These are phyloP conservation scores for Poeciliopsis presidionis DNA, from an alignment of 2,797 vertebrate genomes.

Conservation along the genomic window DNA sequence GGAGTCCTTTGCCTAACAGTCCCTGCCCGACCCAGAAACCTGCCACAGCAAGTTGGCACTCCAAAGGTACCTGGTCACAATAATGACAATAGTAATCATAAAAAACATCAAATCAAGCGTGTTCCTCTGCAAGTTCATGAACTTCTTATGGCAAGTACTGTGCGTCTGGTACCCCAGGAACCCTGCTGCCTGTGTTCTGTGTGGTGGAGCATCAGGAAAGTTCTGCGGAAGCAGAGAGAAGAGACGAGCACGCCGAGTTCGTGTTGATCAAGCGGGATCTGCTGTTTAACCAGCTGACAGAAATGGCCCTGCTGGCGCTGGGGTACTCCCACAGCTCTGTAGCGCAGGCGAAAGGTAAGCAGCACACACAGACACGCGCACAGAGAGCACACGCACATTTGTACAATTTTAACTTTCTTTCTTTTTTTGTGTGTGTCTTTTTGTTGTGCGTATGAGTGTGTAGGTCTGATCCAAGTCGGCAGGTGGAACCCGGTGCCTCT, in stretches of 20 bases:
- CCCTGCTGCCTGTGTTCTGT: constrained; percentile 96
- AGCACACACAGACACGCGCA: constrained; percentile 3
- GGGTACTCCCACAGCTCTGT: constrained; percentile 97
- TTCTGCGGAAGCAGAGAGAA: constrained; percentile 85
- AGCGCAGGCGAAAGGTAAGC: constrained; percentile 93
- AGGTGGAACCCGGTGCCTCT: constrained; percentile 97
- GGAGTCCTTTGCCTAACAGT: constrained; percentile 89
- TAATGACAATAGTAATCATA: neutral
- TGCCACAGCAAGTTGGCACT: constrained; percentile 84
- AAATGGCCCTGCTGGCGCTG: constrained; percentile 94
- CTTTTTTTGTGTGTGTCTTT: neutral
- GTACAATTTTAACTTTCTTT: neutral
- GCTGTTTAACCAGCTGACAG: constrained; percentile 96
- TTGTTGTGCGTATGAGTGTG: constrained; percentile 19
- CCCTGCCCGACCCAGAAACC: constrained; percentile 88
- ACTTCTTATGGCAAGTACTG: constrained; percentile 1
- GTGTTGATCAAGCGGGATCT: constrained; percentile 95
- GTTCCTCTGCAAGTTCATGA: neutral
- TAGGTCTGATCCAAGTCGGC: constrained; percentile 96
- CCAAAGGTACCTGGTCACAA: constrained; percentile 84
- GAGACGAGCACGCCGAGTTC: constrained; percentile 94
- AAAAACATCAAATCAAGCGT: neutral
- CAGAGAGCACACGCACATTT: neutral
- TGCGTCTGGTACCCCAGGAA: constrained; percentile 78
- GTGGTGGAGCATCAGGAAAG: constrained; percentile 94